Percentiles rank a stretch among this genome's conserved stretches.
These are phyloP conservation scores for Caenorhabditis auriculariae DNA, from an alignment of 2,888 invertebrate species.

Conservation along the genomic window DNA sequence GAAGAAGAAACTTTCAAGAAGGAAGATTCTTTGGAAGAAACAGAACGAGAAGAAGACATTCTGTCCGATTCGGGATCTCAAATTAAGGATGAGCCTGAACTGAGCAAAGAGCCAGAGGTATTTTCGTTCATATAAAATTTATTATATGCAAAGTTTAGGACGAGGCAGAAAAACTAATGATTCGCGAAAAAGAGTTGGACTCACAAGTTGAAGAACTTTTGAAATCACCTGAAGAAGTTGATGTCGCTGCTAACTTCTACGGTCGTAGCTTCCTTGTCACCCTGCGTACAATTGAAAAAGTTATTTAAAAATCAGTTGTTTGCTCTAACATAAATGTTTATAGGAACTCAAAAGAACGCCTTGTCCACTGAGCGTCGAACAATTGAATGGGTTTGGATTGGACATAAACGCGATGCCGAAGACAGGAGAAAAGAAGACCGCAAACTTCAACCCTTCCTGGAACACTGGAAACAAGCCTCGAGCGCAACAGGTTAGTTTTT, in stretches of 20 bases:
- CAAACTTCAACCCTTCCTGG: constrained; percentile 38
- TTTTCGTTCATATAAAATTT: background rate
- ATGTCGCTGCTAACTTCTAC: constrained; percentile 13
- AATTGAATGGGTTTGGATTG: constrained; percentile 32
- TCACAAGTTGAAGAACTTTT: constrained; percentile 1
- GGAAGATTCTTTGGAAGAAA: too few species aligned
- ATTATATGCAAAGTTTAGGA: constrained; percentile 6
- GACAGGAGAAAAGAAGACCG: constrained; percentile 15
- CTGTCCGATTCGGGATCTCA: background rate
- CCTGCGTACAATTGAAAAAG: constrained; percentile 38
- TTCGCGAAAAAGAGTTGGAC: constrained; percentile 19
- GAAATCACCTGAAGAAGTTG: constrained; percentile 10
- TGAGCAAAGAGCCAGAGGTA: background rate
- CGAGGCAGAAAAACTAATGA: constrained; percentile 19
- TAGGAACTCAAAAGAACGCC: constrained; percentile 27
- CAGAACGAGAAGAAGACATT: background rate
- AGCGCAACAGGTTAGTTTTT: constrained; percentile 4
- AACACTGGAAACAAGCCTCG: constrained; percentile 5
- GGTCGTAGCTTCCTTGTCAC: constrained; percentile 36
- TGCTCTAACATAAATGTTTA: background rate
- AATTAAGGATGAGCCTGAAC: background rate
- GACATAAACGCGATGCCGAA: constrained; percentile 39
- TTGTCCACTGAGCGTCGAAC: constrained; percentile 24
- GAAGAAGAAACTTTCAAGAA: constrained; percentile 15
- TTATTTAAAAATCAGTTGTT: background rate